These are phyloP conservation scores for Mimas tiliae DNA, from an alignment of 2,888 invertebrate genomes.

Conservation along the genomic window DNA sequence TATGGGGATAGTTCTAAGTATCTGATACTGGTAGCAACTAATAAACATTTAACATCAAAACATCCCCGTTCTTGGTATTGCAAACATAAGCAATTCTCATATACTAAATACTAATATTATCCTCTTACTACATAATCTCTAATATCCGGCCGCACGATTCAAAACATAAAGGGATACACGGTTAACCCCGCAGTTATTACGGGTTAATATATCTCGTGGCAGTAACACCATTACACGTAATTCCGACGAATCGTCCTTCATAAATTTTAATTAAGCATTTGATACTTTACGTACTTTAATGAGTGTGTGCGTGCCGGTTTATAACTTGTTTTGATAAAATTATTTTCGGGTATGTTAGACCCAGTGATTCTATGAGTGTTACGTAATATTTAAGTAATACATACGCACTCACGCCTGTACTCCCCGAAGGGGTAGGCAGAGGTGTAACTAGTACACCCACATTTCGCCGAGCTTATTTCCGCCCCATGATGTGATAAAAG, in stretches of 20 bases:
- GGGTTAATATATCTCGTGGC: constrained; percentile 59
- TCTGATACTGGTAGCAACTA: not conserved
- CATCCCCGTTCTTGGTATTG: not conserved
- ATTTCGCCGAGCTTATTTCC: no score
- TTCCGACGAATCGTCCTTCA: constrained; percentile 62
- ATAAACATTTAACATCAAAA: not conserved
- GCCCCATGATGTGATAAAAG: no score
- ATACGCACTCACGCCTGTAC: no score
- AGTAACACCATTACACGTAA: constrained; percentile 52
- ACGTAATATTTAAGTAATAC: no score
- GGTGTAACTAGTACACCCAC: no score
- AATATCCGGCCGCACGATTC: constrained; percentile 43
- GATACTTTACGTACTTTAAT: constrained; percentile 49
- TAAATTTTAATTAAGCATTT: constrained; percentile 76
- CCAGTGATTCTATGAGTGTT: no score
- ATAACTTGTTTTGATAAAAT: not conserved
- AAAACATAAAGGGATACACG: constrained; percentile 59
- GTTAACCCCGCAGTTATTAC: constrained; percentile 55
- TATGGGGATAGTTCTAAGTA: no score
- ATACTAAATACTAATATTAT: constrained; percentile 40
- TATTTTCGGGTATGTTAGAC: not conserved
- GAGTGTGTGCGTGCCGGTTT: not conserved
- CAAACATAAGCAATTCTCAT: not conserved
- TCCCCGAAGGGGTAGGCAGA: no score
- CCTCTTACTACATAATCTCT: constrained; percentile 33